phyloP scores from a whole-genome alignment of 2,113 vertebrate species.

The Alouatta palliata region DNA sequence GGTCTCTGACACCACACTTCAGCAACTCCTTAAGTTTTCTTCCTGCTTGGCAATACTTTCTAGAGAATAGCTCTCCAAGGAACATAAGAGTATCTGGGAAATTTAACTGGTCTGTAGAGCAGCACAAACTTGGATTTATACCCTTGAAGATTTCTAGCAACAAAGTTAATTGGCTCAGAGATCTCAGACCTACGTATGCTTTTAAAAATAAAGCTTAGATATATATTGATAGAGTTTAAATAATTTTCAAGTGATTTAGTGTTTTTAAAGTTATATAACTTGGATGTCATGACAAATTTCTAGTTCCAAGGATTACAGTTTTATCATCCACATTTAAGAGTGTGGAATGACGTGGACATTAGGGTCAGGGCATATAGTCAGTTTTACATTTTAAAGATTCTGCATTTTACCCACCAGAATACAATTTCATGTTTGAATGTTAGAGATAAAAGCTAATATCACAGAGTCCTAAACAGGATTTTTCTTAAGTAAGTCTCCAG shows the following conservation, averaged over 20 bases:
- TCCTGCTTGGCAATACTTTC: constrained; percentile 5
- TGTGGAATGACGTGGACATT: not conserved
- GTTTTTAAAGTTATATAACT: not conserved
- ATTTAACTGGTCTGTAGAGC: not conserved
- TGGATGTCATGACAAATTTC: not conserved
- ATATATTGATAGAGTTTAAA: not conserved
- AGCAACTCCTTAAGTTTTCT: constrained; percentile 34
- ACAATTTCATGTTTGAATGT: not conserved
- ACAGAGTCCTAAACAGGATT: not conserved
- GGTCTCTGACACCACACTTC: not conserved
- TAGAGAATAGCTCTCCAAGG: not conserved
- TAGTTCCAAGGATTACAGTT: constrained; percentile 21
- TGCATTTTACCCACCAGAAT: not conserved
- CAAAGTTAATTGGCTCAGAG: not conserved
- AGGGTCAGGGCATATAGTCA: not conserved
- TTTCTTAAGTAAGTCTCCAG: not conserved
- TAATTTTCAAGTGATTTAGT: not conserved
- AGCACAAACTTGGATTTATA: not conserved
- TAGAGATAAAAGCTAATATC: not conserved
- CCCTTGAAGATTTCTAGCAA: not conserved
- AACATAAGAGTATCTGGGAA: not conserved
- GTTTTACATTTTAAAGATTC: not conserved
- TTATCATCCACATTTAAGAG: not conserved
- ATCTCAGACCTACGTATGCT: not conserved
- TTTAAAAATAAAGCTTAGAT: not conserved